A percentile compares a stretch with the other conserved stretches of the same genome.
Evolutionary conservation across 2,888 invertebrate species (phyloP).

Genomic region (Papilio demoleus): DNA sequence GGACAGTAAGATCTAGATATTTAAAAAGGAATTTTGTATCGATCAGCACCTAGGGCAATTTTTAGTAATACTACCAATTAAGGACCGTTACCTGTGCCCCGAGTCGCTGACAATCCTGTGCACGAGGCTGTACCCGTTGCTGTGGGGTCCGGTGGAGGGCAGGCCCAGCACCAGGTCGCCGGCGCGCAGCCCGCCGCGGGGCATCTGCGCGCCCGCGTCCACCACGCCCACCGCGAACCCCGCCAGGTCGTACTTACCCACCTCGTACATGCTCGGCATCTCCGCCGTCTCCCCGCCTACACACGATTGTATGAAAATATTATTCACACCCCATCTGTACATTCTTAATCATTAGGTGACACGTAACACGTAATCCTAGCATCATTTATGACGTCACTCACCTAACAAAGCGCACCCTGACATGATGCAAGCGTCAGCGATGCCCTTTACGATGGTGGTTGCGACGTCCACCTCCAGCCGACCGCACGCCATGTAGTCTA

Average conservation of each 20-base stretch:
- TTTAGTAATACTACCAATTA: no score
- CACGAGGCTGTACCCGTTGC: conserved; percentile 96
- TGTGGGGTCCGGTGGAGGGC: conserved; percentile 96
- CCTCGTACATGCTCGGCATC: conserved; percentile 96
- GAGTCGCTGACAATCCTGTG: conserved; percentile 89
- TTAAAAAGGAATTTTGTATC: no score
- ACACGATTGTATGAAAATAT: no score
- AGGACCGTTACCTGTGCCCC: conserved; percentile 84
- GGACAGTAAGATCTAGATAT: no score
- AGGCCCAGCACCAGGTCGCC: conserved; percentile 94
- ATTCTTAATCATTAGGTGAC: no score
- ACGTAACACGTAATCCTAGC: background rate
- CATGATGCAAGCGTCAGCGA: conserved; percentile 93
- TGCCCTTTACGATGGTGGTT: conserved; percentile 91
- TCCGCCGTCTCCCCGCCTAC: conserved; percentile 97
- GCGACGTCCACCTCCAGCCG: conserved; percentile 90
- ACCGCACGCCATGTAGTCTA: conserved; percentile 98
- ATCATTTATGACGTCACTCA: conserved; percentile 61
- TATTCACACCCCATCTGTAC: no score
- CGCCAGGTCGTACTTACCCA: conserved; percentile 96
- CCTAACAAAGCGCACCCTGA: conserved; percentile 95
- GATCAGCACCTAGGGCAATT: no score
- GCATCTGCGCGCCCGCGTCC: conserved; percentile 88
- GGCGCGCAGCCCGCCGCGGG: conserved; percentile 85
- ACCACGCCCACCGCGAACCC: conserved; percentile 98